A percentile compares a stretch with the other conserved stretches of the same genome.
Evolutionary conservation across 2,113 vertebrate genomes (phyloP).

Genomic region (Corvus moneduloides): DNA sequence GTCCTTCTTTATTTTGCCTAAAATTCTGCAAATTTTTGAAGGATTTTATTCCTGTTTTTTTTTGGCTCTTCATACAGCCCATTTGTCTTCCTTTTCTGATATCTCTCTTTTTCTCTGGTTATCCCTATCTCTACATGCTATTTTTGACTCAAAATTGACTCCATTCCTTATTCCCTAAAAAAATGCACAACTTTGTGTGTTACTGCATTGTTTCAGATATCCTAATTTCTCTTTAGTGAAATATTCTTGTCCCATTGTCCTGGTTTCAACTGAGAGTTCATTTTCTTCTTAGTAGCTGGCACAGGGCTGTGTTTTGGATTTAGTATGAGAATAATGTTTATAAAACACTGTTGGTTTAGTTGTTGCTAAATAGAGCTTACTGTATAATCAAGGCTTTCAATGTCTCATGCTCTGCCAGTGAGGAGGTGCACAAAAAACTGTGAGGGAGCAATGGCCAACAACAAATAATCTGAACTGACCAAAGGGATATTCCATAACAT

Average conservation of each 20-base stretch:
- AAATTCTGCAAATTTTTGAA: not conserved
- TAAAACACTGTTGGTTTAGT: not conserved
- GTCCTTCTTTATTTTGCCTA: not conserved
- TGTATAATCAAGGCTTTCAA: not conserved
- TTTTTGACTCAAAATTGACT: not conserved
- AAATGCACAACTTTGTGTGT: rapidly evolving
- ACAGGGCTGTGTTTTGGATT: not conserved
- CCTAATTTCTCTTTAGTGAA: not conserved
- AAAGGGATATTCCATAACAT: not conserved
- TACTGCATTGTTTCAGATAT: not conserved
- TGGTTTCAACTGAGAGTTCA: not conserved
- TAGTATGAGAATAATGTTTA: not conserved
- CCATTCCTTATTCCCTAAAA: not conserved
- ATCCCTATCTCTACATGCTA: not conserved
- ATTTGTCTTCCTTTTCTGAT: not conserved
- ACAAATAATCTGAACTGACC: not conserved
- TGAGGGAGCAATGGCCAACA: not conserved
- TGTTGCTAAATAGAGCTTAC: not conserved
- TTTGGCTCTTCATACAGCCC: not conserved
- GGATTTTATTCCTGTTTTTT: not conserved
- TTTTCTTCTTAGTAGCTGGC: not conserved
- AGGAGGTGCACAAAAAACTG: not conserved
- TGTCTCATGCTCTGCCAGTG: not conserved
- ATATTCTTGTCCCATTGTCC: not conserved
- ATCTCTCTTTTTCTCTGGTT: not conserved